Base-by-base conservation (phyloP, 2,888 invertebrate genomes). In the Eilema sororculum region DNA sequence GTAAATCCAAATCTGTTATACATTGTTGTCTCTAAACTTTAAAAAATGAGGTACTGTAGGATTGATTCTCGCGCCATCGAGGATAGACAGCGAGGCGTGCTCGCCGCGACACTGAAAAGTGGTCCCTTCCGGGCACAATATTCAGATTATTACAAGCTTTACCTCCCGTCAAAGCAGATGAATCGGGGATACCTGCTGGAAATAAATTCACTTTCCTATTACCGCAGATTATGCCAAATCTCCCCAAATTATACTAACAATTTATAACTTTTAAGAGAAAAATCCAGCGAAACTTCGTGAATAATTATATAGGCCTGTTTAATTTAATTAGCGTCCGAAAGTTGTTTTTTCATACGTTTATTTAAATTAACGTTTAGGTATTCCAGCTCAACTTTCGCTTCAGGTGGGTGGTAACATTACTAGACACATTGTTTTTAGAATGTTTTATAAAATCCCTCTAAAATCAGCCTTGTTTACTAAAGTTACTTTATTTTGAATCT, bases 171-270 rank as follows among this genome's bases (percentile, higher is more conserved):
- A 66, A 70, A 65, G 64, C 60, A 57, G 58, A 68, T 65, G 41
- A 72, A 68, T 46, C 56, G 62, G 10, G 24, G 46, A 58, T 37
- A 25, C 59, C 64, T 64, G 41, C 62, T 62, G 25, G 46, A 65
- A 65, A 68, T 61, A 71, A 72, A 72, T 65, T 68, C 46, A 68
- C 62, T 68, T 72, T 72, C 57, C 20, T 65, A 68, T 72, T 65
- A 68, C 37, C 62, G 46, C 68, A 66, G 72, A 68, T 72, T 68
- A 61, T 52, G 13, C n/a, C 56, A 68, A 68, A 71, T 71, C 71
- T 67, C 67, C 25, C 24, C 46, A 65, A 71, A 71, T 67, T 71
- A 61, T 66, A 60, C 60, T 41, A 57, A 52, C 41, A 58, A 70
- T 62, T 70, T 66, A 66, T 66, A 66, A 57, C 56, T 61, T 58